Percentiles rank a stretch among this genome's conserved stretches.
phyloP scores from a whole-genome alignment of 2,797 vertebrate genomes.

The Cirrhinus mrigala region DNA sequence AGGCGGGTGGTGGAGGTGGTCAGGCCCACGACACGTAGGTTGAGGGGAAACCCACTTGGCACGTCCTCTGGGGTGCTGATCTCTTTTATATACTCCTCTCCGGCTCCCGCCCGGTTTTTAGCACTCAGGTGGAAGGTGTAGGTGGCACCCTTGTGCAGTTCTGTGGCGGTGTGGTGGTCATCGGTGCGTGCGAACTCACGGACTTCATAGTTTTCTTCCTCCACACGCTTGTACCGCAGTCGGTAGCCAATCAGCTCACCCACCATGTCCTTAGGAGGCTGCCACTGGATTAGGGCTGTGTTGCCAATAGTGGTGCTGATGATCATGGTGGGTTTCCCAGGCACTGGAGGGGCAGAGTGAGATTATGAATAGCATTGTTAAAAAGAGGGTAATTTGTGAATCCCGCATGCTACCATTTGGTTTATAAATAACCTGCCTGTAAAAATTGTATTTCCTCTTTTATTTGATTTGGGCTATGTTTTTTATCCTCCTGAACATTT shows the following conservation, averaged over 20 bases:
- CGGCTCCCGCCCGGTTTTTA: conserved; percentile 90
- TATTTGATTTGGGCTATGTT: background rate
- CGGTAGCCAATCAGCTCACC: conserved; percentile 93
- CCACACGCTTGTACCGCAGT: conserved; percentile 89
- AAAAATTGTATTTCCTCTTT: background rate
- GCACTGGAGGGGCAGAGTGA: conserved; percentile 78
- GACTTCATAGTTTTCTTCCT: conserved; percentile 85
- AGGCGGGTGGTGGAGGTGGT: conserved; percentile 89
- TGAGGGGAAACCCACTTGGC: conserved; percentile 91
- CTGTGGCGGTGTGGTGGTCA: conserved; percentile 92
- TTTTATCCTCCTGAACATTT: background rate
- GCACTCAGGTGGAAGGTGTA: conserved; percentile 92
- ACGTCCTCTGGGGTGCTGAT: conserved; percentile 88
- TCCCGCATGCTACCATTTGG: background rate
- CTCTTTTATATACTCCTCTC: conserved; percentile 92
- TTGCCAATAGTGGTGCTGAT: conserved; percentile 94
- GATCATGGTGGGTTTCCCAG: conserved; percentile 94
- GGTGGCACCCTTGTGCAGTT: conserved; percentile 92
- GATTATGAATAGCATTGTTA: background rate
- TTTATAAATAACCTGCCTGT: background rate
- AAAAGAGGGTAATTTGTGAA: background rate
- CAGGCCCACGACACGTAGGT: conserved; percentile 88
- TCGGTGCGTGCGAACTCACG: conserved; percentile 88
- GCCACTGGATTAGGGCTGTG: conserved; percentile 97
- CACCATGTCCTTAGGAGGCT: conserved; percentile 93